Conservation (phyloP, 2,888 invertebrate genomes). For the Trisateles emortualis region DNA sequence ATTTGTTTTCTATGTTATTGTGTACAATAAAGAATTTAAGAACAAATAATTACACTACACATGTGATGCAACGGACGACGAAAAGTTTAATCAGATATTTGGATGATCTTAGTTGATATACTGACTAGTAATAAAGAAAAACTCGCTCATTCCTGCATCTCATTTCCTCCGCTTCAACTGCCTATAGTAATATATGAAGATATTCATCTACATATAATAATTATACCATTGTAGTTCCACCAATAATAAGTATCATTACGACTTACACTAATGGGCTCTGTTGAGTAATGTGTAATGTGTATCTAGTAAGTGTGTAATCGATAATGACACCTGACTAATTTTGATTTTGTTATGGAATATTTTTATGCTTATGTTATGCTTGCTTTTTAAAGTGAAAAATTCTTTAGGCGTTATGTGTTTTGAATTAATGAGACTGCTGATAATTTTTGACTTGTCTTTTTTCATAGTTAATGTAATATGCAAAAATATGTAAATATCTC, state of each 20-base stretch:
- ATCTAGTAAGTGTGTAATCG: conserved; percentile 9
- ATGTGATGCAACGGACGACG: no score
- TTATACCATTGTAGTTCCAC: not conserved
- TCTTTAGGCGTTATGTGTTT: no score
- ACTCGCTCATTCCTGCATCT: no score
- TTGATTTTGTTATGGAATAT: not conserved
- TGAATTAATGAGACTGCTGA: not conserved
- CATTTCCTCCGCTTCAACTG: not conserved
- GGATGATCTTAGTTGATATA: no score
- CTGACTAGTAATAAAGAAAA: no score
- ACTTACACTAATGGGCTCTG: not conserved
- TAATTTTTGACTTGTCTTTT: not conserved
- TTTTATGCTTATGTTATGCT: not conserved
- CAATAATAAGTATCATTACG: conserved; percentile 6
- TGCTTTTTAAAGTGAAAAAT: not conserved
- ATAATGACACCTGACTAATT: not conserved
- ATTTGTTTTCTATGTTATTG: no score
- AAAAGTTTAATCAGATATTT: no score
- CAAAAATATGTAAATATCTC: not conserved
- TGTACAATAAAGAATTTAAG: no score
- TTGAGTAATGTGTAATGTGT: conserved; percentile 1
- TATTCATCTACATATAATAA: not conserved
- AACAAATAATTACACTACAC: no score
- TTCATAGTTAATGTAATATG: not conserved
- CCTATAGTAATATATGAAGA: not conserved